phyloP scores from a whole-genome alignment of 2,888 invertebrate species.

The Philonicus albiceps region DNA sequence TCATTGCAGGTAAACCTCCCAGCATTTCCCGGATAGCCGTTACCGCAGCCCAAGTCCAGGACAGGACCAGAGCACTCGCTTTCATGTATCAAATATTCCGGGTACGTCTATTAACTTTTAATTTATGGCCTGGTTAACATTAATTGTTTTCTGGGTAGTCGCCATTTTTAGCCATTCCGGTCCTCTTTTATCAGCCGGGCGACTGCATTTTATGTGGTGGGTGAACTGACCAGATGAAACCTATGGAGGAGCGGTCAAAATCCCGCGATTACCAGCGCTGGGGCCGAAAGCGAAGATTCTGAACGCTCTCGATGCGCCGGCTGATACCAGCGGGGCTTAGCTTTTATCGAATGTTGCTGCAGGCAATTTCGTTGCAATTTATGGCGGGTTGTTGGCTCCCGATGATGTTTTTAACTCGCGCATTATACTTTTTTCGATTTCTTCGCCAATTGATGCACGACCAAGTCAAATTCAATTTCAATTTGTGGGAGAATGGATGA shows the following conservation, averaged over 20 bases:
- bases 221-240: background rate
- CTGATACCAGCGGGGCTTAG: background rate
- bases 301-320: background rate
- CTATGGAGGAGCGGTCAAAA: background rate
- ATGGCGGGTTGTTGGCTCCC: constrained; percentile 17
- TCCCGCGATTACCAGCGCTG: background rate
- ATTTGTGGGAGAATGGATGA: background rate
- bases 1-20: constrained; percentile 21
- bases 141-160: constrained; percentile 11
- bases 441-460: background rate
- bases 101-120: constrained; percentile 35
- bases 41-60: background rate
- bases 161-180: background rate
- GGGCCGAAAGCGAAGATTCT: background rate
- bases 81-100: constrained; percentile 20
- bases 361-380: constrained; percentile 6
- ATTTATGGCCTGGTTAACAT: constrained; percentile 8
- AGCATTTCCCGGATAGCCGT: background rate
- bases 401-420: background rate
- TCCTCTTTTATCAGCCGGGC: background rate
- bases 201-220: background rate
- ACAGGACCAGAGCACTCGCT: background rate
- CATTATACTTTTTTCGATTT: background rate
- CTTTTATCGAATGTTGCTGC: constrained; percentile 8
- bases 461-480: background rate